phyloP scores from a whole-genome alignment of 2,888 invertebrate species.

The Lepidochitona cinerea region DNA sequence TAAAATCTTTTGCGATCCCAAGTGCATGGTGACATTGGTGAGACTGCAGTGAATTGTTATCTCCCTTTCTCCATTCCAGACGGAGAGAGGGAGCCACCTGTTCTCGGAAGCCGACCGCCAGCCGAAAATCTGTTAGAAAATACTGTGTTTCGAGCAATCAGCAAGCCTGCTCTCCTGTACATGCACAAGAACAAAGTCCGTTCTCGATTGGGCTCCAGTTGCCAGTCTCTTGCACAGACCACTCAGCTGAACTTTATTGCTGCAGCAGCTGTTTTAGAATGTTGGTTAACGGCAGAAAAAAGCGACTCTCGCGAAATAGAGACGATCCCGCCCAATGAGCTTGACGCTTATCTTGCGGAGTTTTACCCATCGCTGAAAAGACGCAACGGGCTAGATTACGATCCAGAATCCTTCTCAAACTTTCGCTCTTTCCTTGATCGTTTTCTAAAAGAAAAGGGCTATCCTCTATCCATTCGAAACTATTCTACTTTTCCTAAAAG shows the following conservation, averaged over 20 bases:
- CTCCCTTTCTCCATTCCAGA: neutral
- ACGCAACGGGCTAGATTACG: neutral
- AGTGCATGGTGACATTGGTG: no score
- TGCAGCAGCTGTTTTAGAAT: neutral
- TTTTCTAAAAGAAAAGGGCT: neutral
- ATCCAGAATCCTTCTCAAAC: neutral
- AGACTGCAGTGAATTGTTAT: no score
- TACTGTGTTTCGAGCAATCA: neutral
- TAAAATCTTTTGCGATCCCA: no score
- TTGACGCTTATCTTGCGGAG: neutral
- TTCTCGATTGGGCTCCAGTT: no score
- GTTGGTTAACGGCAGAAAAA: neutral
- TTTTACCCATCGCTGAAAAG: neutral
- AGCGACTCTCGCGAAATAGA: neutral
- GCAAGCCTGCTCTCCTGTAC: neutral
- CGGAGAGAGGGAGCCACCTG: no score
- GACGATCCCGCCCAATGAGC: neutral
- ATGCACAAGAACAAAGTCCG: neutral
- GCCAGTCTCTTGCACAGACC: neutral
- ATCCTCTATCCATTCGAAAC: neutral
- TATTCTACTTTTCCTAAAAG: neutral
- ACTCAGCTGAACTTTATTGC: neutral
- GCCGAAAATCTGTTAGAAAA: no score
- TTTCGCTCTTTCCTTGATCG: neutral
- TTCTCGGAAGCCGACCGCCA: no score